Base-by-base conservation (phyloP, 64 coral and sea anemone genomes). In the Cladopsammia gracilis region DNA sequence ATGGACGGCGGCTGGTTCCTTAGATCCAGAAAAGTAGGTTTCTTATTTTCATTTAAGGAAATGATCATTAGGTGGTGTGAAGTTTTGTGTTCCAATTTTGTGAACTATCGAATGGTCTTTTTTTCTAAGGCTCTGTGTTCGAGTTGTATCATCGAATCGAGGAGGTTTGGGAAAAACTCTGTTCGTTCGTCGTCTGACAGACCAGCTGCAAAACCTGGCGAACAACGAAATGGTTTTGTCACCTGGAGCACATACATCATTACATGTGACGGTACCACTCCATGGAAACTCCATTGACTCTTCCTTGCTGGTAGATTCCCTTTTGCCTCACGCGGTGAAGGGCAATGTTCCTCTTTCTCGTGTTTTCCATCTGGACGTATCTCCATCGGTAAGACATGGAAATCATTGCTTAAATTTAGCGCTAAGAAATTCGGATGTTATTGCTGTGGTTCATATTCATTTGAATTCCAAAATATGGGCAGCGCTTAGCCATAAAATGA, bases 361-460 rank as follows among this genome's bases (percentile, higher is more conserved):
- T 47, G 86, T 98, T n/a, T 88, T 98, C 5, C 96, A 98, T 79
- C 13, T 98, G 22, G 96, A 98, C 44, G 90, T 98, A 15, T 93
- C 96, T 68, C 96, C 94, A 76, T 95, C 93, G 58, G 96, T 98
- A 83, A 95, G 96, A 54, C 4, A 10, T 7, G 4, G 1, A 44
- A 58, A 5, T 53, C 34, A 34, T 34, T 34, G 34, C 34, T 34
- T 34, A 34, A 34, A 34, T 34, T 34, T 34, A 34, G 34, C 34
- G 34, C 34, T 34, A 34, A 34, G 0, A 34, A 2, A 34, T 34
- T 34, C 34, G 34, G 34, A 34, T 34, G 34, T 34, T 34, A 34
- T 34, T 34, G 34, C 34, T 34, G 34, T 34, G 34, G 34, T 0
- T 34, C 34, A 34, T 34, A 34, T 34, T 34, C 34, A 34, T 34